Base-by-base conservation (phyloP, 2,888 invertebrate species). In the Hypomecis punctinalis region DNA sequence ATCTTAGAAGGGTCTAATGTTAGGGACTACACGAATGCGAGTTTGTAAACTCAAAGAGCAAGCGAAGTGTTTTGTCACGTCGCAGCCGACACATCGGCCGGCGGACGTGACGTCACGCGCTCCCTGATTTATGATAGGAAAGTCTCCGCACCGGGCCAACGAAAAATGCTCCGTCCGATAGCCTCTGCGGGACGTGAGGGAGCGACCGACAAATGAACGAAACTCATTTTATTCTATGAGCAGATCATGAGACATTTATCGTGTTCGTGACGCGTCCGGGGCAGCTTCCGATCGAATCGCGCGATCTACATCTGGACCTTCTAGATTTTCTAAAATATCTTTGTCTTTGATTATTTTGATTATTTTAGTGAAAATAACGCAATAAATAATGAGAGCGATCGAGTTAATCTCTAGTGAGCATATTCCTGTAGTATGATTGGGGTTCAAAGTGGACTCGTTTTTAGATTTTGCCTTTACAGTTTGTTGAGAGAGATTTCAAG, bases 71-170 rank as follows among this genome's bases (percentile, higher is more conserved):
- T 87, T 84, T 80, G 84, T 89, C 90, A 89, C 89, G 89, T 87
- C 80, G 72, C 76, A 75, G 77, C 79, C 80, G 79, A 84, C 85
- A 84, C 85, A 83, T 86, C 81, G 84, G 80, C 78, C 77, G 73
- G 69, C 67, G 78, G 68, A 85, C 91, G 89, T 90, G 90, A 83
- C 83, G 83, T 86, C 91, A 89, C 89, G 91, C 75, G 65, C 81
- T 74, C 72, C 75, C 80, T 90, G 91, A 91, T 91, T 91, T 91
- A 91, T 90, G 86, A 87, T 83, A 81, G 85, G 84, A 83, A 84
- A 85, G 81, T 78, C 80, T 77, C 79, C 75, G 78, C 76, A 77
- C 75, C 72, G 75, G 78, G 76, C 79, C 78, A 76, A 76, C 80
- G 82, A 82, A 84, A 87, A 88, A 88, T 84, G 82, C 81, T 79